Conservation (phyloP, 2,797 vertebrate species). For the Falco naumanni region DNA sequence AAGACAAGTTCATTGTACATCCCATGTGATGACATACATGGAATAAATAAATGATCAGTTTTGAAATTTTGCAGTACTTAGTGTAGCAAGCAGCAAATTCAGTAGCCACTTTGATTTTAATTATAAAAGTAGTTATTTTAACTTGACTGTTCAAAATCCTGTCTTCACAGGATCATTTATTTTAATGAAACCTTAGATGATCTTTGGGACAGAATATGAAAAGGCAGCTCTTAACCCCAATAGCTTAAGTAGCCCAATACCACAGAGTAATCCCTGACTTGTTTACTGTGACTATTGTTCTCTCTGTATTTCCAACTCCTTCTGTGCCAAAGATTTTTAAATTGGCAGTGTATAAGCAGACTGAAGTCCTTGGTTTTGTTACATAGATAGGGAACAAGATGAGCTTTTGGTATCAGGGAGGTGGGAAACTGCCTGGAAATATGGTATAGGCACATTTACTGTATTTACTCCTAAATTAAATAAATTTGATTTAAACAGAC, state of each 20-base stretch:
- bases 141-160: slow-evolving; percentile 1
- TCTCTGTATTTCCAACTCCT: background rate
- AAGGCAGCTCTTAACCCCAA: background rate
- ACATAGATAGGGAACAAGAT: background rate
- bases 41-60: background rate
- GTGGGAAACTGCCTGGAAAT: background rate
- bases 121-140: background rate
- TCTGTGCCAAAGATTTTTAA: slow-evolving; percentile 2
- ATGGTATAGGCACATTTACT: background rate
- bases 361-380: background rate
- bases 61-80: background rate
- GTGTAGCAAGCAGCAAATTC: background rate
- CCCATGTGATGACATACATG: background rate
- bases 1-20: background rate
- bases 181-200: slow-evolving; percentile 9
- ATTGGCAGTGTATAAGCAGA: background rate
- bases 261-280: background rate
- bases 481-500: background rate
- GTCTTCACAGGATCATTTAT: background rate
- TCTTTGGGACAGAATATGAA: slow-evolving; percentile 1
- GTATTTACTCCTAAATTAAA: background rate
- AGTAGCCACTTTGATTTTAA: background rate
- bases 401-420: background rate
- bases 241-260: slow-evolving; percentile 4
- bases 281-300: slow-evolving; percentile 7